phyloP scores from a whole-genome alignment of 2,888 invertebrate genomes.

The Sarcophaga subvicina region DNA sequence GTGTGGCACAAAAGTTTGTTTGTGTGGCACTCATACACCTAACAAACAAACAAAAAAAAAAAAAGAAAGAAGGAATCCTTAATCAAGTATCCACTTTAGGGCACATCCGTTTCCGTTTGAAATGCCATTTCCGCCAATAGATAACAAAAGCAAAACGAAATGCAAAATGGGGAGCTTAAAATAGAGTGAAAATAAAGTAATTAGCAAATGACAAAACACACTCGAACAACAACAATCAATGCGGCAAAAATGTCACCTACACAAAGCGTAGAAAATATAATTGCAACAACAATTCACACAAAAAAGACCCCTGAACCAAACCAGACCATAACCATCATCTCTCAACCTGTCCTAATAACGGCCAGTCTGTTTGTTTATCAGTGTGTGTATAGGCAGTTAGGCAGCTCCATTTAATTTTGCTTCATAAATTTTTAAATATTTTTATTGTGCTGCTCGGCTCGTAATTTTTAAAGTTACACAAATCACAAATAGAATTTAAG shows the following conservation, averaged over 20 bases:
- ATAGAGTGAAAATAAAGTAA: conserved; percentile 62
- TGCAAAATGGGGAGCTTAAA: neutral
- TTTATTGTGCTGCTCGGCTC: conserved; percentile 1
- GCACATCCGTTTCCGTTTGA: conserved; percentile 68
- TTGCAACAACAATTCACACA: conserved; percentile 7
- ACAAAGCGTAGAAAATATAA: conserved; percentile 47
- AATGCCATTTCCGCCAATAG: conserved; percentile 69
- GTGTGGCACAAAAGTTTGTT: conserved; percentile 42
- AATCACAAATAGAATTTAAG: conserved; percentile 19
- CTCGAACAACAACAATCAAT: conserved; percentile 25
- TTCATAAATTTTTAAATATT: neutral
- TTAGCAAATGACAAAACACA: conserved; percentile 66
- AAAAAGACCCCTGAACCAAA: neutral
- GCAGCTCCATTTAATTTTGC: neutral
- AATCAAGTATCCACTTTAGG: conserved; percentile 50
- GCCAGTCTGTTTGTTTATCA: neutral
- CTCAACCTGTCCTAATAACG: neutral
- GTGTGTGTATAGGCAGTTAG: no score
- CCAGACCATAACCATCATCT: neutral
- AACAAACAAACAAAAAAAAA: neutral
- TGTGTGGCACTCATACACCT: neutral
- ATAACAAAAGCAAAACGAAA: no score
- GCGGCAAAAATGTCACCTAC: conserved; percentile 60
- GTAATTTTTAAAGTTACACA: neutral
- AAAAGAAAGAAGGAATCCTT: conserved; percentile 10